phyloP scores from a whole-genome alignment of 2,797 vertebrate genomes.

The Melanotaenia pygmaea region DNA sequence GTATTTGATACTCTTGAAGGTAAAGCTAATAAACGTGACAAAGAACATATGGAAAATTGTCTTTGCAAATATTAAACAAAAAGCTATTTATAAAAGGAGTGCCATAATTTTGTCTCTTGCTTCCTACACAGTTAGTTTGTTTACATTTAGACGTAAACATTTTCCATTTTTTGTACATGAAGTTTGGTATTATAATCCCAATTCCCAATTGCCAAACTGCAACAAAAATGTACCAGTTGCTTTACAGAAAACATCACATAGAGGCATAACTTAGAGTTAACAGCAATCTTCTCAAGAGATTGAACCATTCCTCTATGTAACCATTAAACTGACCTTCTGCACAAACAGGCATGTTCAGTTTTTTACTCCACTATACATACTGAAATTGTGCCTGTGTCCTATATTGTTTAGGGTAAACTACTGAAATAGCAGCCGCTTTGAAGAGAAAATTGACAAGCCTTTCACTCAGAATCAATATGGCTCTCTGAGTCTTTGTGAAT shows the following conservation, averaged over 20 bases:
- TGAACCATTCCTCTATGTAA: neutral
- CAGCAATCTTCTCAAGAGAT: neutral
- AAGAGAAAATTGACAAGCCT: slow-evolving; percentile 37
- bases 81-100: neutral
- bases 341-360: neutral
- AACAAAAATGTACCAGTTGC: neutral
- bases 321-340: neutral
- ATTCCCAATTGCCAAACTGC: neutral
- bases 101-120: neutral
- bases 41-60: neutral
- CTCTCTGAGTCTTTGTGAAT: slow-evolving; percentile 13
- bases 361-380: neutral
- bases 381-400: neutral
- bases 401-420: slow-evolving; percentile 16
- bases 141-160: neutral
- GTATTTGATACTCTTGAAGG: neutral
- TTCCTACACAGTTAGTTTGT: neutral
- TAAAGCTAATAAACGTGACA: neutral
- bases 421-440: slow-evolving; percentile 7
- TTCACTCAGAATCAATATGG: slow-evolving; percentile 45
- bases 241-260: neutral
- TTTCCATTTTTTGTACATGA: neutral
- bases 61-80: neutral
- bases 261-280: neutral
- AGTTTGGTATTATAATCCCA: neutral